Conservation (phyloP, 2,797 vertebrate species). For the Scleropages formosus region DNA sequence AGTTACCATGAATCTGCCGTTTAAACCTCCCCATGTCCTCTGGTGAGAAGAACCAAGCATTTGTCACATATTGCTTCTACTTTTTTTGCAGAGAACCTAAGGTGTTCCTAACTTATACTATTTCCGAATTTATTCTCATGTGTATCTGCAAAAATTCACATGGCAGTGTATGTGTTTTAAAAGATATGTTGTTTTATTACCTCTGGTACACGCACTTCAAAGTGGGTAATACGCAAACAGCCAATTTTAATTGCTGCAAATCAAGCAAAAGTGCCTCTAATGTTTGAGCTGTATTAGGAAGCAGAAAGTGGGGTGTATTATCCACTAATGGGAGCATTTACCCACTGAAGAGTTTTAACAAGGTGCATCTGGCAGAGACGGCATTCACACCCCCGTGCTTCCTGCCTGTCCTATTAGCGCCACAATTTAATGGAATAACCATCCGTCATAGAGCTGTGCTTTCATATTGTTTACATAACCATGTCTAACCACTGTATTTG, state of each 20-base stretch:
- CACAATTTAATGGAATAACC: not conserved
- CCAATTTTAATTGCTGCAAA: constrained; percentile 5
- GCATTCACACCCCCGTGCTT: not conserved
- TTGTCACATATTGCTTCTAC: no score
- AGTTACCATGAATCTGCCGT: no score
- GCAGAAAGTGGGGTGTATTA: not conserved
- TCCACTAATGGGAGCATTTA: not conserved
- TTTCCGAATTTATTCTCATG: no score
- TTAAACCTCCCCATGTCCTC: no score
- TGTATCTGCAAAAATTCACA: no score
- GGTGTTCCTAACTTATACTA: no score
- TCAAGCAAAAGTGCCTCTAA: not conserved
- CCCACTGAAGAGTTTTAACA: not conserved
- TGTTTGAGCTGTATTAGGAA: not conserved
- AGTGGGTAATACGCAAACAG: not conserved
- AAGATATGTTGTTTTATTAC: no score
- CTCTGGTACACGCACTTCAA: no score
- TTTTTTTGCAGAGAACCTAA: no score
- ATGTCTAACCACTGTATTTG: not conserved
- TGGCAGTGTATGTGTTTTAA: no score
- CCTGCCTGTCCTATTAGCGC: not conserved
- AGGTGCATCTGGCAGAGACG: not conserved
- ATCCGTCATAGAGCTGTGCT: not conserved
- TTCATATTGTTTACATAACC: not conserved
- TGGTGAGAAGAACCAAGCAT: no score